Percentiles rank a stretch among this genome's conserved stretches.
These are phyloP conservation scores for Electrophaes corylata DNA, from an alignment of 2,888 invertebrate species.

Conservation along the genomic window DNA sequence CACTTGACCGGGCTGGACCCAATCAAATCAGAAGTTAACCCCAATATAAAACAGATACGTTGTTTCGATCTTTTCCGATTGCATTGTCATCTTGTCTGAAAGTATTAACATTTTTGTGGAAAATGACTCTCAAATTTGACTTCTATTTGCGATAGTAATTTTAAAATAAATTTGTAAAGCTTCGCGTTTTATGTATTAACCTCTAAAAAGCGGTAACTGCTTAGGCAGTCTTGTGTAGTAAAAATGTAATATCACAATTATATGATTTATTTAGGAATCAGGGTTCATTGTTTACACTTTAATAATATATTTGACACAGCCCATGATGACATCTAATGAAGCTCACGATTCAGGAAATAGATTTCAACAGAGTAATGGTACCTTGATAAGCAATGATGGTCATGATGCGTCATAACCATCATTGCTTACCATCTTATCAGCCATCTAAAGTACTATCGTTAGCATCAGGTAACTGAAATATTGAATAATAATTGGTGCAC, in stretches of 20 bases:
- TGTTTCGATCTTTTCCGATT: constrained; percentile 9
- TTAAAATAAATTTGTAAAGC: no score
- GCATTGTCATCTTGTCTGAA: not conserved
- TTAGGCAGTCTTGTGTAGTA: no score
- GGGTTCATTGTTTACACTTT: not conserved
- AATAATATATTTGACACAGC: not conserved
- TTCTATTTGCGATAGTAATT: no score
- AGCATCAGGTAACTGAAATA: constrained; percentile 52
- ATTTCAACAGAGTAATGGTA: constrained; percentile 17
- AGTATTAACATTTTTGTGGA: not conserved
- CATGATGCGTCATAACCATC: constrained; percentile 25
- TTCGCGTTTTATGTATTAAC: no score
- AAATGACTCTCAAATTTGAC: not conserved
- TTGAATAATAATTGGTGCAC: constrained; percentile 83
- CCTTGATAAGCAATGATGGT: no score
- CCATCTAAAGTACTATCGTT: constrained; percentile 31
- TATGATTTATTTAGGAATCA: not conserved
- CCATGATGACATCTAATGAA: not conserved
- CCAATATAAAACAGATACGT: constrained; percentile 59
- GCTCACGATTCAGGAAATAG: constrained; percentile 15
- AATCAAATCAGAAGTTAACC: constrained; percentile 67
- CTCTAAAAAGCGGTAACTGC: no score
- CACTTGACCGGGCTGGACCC: constrained; percentile 68
- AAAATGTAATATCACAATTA: not conserved
- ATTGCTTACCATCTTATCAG: constrained; percentile 16